phyloP scores from a whole-genome alignment of 2,113 vertebrate genomes.

The Heterocephalus glaber region DNA sequence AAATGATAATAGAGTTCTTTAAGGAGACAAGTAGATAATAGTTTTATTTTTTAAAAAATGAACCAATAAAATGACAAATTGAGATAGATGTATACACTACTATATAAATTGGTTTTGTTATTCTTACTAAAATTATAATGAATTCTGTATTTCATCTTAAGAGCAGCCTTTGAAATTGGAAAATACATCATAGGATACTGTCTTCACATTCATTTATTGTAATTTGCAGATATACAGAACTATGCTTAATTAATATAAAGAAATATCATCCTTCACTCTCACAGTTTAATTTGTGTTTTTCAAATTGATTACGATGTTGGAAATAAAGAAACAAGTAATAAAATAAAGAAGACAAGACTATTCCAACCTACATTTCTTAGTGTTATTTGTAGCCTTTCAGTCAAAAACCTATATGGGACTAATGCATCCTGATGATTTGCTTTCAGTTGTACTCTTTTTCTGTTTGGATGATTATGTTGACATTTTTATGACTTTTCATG shows the following conservation, averaged over 20 bases:
- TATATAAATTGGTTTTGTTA: not conserved
- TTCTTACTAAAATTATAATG: not conserved
- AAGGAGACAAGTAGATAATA: not conserved
- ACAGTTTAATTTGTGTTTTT: not conserved
- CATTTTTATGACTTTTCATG: not conserved
- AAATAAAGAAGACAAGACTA: not conserved
- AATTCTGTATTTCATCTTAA: not conserved
- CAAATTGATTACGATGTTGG: not conserved
- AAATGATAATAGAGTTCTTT: not conserved
- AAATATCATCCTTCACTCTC: not conserved
- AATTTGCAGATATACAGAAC: slow-evolving; percentile 23
- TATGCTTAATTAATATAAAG: not conserved
- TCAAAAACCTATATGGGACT: not conserved
- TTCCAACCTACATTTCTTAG: not conserved
- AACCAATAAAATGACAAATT: not conserved
- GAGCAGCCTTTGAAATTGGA: not conserved
- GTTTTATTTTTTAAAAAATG: not conserved
- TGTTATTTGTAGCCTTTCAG: slow-evolving; percentile 4
- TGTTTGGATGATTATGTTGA: not conserved
- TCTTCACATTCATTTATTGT: slow-evolving; percentile 73
- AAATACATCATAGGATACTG: slow-evolving; percentile 22
- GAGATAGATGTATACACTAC: not conserved
- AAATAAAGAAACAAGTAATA: not conserved
- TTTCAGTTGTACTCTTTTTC: not conserved
- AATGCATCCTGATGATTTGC: not conserved